Evolutionary conservation across 2,888 invertebrate species (phyloP).

Genomic region (Venusia cambrica): DNA sequence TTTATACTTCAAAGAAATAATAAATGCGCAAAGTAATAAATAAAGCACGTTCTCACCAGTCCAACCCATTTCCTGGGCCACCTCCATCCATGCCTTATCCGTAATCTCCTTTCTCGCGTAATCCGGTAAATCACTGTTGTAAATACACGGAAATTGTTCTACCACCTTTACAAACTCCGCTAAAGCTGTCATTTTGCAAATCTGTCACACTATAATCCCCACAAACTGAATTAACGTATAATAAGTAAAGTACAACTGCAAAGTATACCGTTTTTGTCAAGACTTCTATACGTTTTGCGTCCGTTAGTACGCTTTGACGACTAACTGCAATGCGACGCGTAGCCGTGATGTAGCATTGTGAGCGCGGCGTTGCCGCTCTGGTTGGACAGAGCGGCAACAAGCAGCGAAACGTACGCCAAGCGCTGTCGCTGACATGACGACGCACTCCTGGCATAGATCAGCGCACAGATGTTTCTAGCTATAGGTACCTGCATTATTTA

Average conservation of each 20-base stretch:
- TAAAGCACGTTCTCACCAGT: conserved; percentile 19
- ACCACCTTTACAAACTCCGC: conserved; percentile 19
- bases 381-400: conserved; percentile 13
- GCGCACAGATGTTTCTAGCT: too few relatives aligned
- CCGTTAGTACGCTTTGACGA: conserved; percentile 6
- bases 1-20: too few relatives aligned
- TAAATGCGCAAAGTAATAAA: too few relatives aligned
- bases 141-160: conserved; percentile 23
- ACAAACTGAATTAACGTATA: too few relatives aligned
- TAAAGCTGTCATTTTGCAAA: conserved; percentile 12
- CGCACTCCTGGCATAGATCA: too few relatives aligned
- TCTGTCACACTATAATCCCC: too few relatives aligned
- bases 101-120: conserved; percentile 24
- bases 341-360: conserved; percentile 15
- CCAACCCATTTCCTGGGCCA: conserved; percentile 14
- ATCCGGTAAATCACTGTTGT: conserved; percentile 27
- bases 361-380: conserved; percentile 21
- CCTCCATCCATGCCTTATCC: conserved; percentile 23
- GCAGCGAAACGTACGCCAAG: conserved; percentile 8
- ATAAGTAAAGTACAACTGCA: too few relatives aligned
- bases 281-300: conserved; percentile 4
- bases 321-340: conserved; percentile 9
- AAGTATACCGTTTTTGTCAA: too few relatives aligned
- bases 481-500: too few relatives aligned
- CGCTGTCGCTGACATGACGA: too few relatives aligned